These are phyloP conservation scores for Hypomecis punctinalis DNA, from an alignment of 2,888 invertebrate species.

Conservation along the genomic window DNA sequence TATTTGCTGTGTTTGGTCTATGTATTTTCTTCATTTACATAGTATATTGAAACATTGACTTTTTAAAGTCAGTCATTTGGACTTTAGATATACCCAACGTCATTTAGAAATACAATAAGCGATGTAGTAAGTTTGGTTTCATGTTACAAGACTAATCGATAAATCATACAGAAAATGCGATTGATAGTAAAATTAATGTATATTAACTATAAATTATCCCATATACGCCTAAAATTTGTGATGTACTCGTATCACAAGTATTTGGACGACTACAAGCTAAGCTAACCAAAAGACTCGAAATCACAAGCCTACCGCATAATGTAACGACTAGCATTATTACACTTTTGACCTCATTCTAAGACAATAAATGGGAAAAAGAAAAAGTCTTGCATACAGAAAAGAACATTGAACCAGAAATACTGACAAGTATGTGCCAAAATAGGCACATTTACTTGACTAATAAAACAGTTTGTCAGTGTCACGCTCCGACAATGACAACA, in stretches of 20 bases:
- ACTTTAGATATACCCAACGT: too few relatives aligned
- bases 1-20: too few relatives aligned
- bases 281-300: neutral
- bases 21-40: too few relatives aligned
- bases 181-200: too few relatives aligned
- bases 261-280: neutral
- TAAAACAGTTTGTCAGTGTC: constrained; percentile 56
- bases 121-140: too few relatives aligned
- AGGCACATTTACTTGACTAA: constrained; percentile 46
- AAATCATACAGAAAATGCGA: too few relatives aligned
- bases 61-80: too few relatives aligned
- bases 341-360: constrained; percentile 20
- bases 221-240: too few relatives aligned
- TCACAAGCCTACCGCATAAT: constrained; percentile 14
- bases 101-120: too few relatives aligned
- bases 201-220: too few relatives aligned
- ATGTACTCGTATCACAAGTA: neutral
- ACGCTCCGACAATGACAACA: constrained; percentile 47
- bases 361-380: constrained; percentile 19
- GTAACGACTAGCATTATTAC: constrained; percentile 21
- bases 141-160: too few relatives aligned
- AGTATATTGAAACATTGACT: too few relatives aligned
- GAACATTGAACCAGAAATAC: constrained; percentile 32
- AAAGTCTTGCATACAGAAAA: constrained; percentile 23
- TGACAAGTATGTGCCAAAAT: constrained; percentile 42